Evolutionary conservation across 2,113 vertebrate genomes (phyloP).

Genomic region (Bujurquina vittata): DNA sequence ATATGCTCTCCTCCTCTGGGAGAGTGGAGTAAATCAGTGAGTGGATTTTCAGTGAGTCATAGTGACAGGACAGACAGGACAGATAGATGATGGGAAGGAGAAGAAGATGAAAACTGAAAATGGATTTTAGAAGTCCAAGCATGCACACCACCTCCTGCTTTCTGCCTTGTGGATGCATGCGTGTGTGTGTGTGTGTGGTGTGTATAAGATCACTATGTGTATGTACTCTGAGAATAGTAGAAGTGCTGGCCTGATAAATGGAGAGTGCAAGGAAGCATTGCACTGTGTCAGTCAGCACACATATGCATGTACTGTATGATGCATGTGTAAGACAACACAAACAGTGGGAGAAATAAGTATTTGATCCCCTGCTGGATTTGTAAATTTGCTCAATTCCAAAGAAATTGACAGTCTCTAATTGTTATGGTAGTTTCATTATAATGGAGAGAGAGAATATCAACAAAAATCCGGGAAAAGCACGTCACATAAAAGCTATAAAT

Average conservation of each 20-base stretch:
- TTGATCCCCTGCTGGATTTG: no score
- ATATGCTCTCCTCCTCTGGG: conserved; percentile 32
- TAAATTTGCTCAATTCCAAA: no score
- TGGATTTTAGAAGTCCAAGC: conserved; percentile 60
- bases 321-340: neutral
- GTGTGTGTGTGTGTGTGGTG: neutral
- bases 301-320: neutral
- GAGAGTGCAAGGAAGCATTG: neutral
- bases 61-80: conserved; percentile 67
- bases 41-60: conserved; percentile 58
- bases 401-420: no score
- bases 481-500: no score
- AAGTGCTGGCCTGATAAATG: conserved; percentile 2
- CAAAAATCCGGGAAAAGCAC: no score
- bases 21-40: conserved; percentile 57
- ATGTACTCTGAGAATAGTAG: conserved; percentile 15
- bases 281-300: neutral
- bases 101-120: conserved; percentile 73
- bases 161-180: conserved; percentile 7
- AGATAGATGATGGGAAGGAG: conserved; percentile 65
- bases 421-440: no score
- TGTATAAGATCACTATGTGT: neutral
- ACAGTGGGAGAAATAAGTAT: no score
- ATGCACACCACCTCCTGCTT: conserved; percentile 44
- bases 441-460: no score